Evolutionary conservation across 2,113 vertebrate species (phyloP).

Genomic region (Calyptomena viridis): DNA sequence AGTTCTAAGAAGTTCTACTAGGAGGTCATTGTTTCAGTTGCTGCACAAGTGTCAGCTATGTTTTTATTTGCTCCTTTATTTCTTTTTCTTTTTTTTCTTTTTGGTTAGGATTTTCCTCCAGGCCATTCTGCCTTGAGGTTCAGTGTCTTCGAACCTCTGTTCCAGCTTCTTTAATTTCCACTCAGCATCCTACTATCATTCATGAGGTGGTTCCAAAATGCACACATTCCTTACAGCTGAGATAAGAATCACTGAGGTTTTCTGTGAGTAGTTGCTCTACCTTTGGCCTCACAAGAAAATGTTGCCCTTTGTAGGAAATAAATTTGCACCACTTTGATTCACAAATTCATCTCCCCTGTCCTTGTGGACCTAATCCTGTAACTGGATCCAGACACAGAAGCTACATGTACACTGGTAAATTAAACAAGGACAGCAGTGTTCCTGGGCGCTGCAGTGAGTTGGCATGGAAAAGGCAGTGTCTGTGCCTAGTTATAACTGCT

Average conservation of each 20-base stretch:
- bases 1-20: background rate
- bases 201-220: slow-evolving; percentile 1
- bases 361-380: background rate
- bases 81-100: background rate
- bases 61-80: slow-evolving; percentile 26
- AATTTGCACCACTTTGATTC: background rate
- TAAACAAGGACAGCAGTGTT: slow-evolving; percentile 12
- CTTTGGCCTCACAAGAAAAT: background rate
- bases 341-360: background rate
- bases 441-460: background rate
- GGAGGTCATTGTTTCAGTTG: background rate
- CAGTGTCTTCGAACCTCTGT: background rate
- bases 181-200: background rate
- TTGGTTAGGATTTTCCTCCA: background rate
- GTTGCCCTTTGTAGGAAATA: background rate
- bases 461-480: background rate
- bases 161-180: background rate
- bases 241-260: background rate
- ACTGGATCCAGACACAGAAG: background rate
- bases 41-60: background rate
- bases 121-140: background rate
- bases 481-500: background rate
- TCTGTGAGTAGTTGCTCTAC: background rate
- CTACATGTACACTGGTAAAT: background rate
- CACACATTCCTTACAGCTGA: background rate